Percentiles rank a stretch among this genome's conserved stretches.
phyloP scores from a whole-genome alignment of 2,888 invertebrate species.

The Zaprionus lineosus region DNA sequence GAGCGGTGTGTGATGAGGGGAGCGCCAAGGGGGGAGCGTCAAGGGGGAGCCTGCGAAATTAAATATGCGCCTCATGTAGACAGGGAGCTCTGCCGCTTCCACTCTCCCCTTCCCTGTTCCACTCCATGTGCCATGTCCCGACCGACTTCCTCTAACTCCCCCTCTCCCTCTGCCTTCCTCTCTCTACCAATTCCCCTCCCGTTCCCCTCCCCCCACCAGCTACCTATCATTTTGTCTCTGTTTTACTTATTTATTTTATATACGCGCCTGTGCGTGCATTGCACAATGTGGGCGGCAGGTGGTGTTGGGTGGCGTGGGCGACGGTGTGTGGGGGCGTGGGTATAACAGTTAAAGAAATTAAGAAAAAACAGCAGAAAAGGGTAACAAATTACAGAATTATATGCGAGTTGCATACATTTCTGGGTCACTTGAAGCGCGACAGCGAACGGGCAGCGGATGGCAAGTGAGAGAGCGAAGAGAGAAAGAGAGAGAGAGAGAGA shows the following conservation, averaged over 20 bases:
- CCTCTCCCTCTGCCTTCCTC: background rate
- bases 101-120: too few relatives aligned
- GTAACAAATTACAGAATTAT: conserved; percentile 48
- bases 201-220: background rate
- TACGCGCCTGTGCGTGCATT: conserved; percentile 69
- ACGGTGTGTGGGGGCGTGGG: background rate
- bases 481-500: too few relatives aligned
- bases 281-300: conserved; percentile 30
- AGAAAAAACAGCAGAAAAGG: conserved; percentile 25
- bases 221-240: conserved; percentile 3
- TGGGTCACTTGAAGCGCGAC: conserved; percentile 46
- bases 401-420: conserved; percentile 51
- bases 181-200: too few relatives aligned
- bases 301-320: background rate
- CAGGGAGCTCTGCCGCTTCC: too few relatives aligned
- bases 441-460: too few relatives aligned
- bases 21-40: background rate
- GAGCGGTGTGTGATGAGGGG: conserved; percentile 13
- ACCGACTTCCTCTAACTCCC: too few relatives aligned
- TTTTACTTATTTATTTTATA: conserved; percentile 75
- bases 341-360: conserved; percentile 56
- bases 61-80: conserved; percentile 75
- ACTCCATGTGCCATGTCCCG: too few relatives aligned
- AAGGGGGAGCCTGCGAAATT: conserved; percentile 45
- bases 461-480: too few relatives aligned